These are phyloP conservation scores for Megathymus violae DNA, from an alignment of 1,140 invertebrate genomes.

Conservation along the genomic window DNA sequence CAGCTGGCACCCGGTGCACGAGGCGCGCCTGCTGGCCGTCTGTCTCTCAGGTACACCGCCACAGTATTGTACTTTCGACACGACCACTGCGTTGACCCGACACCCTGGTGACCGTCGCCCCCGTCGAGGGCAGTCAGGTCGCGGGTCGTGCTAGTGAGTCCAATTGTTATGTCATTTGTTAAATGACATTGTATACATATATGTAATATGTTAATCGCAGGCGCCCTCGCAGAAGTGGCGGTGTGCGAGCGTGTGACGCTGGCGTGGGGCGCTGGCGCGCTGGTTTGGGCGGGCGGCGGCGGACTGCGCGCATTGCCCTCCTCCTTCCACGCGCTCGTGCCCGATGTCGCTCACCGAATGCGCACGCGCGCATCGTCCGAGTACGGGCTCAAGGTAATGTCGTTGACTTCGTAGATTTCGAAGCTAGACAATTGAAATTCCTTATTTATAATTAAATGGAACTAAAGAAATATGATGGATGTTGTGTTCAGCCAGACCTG, in stretches of 20 bases:
- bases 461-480: too few species aligned
- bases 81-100: too few species aligned
- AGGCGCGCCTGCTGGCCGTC: slow-evolving; percentile 90
- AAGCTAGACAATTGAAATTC: too few species aligned
- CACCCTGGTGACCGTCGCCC: too few species aligned
- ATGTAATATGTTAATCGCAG: too few species aligned
- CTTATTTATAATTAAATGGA: too few species aligned
- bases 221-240: slow-evolving; percentile 85
- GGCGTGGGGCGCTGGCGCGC: slow-evolving; percentile 88
- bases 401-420: too few species aligned
- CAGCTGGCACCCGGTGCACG: slow-evolving; percentile 92
- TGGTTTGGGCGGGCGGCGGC: slow-evolving; percentile 90
- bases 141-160: too few species aligned
- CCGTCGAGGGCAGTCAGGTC: too few species aligned
- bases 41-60: slow-evolving; percentile 48
- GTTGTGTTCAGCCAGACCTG: slow-evolving; percentile 81
- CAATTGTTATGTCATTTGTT: too few species aligned
- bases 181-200: too few species aligned
- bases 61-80: too few species aligned
- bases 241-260: slow-evolving; percentile 93
- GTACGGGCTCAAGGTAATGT: slow-evolving; percentile 92
- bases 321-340: slow-evolving; percentile 84
- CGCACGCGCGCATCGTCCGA: slow-evolving; percentile 88
- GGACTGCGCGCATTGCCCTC: slow-evolving; percentile 86
- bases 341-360: slow-evolving; percentile 91